Evolutionary conservation across 2,797 vertebrate genomes (phyloP).

Genomic region (Rachycentron canadum): DNA sequence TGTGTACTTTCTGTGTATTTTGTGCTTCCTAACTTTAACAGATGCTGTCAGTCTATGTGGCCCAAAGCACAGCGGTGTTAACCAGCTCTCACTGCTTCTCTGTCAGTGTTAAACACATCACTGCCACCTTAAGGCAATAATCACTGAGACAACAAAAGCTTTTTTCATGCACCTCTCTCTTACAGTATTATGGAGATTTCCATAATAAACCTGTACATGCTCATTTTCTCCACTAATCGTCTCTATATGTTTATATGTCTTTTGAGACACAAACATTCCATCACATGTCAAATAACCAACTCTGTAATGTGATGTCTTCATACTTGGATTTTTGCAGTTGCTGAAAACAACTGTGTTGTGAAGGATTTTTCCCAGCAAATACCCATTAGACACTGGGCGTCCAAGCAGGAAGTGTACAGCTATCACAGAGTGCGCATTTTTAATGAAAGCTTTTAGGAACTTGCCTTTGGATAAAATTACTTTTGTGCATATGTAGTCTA

Average conservation of each 20-base stretch:
- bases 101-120: conserved; percentile 17
- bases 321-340: conserved; percentile 3
- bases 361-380: background rate
- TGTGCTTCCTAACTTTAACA: conserved; percentile 10
- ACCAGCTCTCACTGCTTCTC: conserved; percentile 18
- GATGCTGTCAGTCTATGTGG: conserved; percentile 14
- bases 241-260: background rate
- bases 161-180: background rate
- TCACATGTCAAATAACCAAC: background rate
- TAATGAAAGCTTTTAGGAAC: background rate
- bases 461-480: background rate
- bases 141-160: conserved; percentile 17
- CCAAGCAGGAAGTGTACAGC: background rate
- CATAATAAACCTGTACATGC: background rate
- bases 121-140: conserved; percentile 23
- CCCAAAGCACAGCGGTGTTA: conserved; percentile 11
- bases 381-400: background rate
- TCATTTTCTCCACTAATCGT: background rate
- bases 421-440: background rate
- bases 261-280: background rate
- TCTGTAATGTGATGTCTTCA: background rate
- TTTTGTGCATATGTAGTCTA: background rate
- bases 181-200: background rate
- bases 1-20: conserved; percentile 2
- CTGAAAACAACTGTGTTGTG: conserved; percentile 3